Evolutionary conservation across 2,113 vertebrate genomes (phyloP).

Genomic region (Apeltes quadracus): DNA sequence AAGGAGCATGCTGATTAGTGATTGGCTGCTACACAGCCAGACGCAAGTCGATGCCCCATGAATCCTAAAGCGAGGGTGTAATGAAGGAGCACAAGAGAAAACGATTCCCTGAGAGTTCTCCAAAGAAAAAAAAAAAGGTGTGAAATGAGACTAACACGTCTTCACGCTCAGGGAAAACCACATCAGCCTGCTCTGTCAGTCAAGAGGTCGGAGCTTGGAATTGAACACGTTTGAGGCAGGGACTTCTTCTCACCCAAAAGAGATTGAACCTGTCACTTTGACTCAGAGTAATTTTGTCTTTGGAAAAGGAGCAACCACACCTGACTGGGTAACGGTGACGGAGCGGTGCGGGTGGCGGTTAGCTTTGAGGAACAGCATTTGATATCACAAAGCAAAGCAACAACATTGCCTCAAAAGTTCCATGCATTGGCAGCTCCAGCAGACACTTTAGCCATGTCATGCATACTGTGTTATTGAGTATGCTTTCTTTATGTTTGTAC

Average conservation of each 20-base stretch:
- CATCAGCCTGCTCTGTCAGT: neutral
- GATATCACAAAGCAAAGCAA: too few relatives aligned
- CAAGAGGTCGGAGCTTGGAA: constrained; percentile 8
- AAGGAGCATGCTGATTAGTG: constrained; percentile 18
- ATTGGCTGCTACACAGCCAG: constrained; percentile 1
- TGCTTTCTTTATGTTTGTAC: neutral
- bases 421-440: neutral
- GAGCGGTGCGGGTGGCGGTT: neutral
- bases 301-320: neutral
- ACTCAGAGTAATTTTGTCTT: constrained; percentile 22
- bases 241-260: constrained; percentile 12
- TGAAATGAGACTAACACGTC: constrained; percentile 20
- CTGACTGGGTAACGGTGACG: neutral
- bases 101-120: neutral
- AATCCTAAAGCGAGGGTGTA: constrained; percentile 20
- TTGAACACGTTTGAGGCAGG: constrained; percentile 13
- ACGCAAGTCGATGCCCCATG: neutral
- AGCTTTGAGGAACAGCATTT: neutral
- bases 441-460: neutral
- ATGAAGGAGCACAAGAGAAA: constrained; percentile 6
- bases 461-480: neutral
- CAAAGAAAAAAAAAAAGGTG: neutral
- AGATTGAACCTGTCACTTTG: constrained; percentile 30
- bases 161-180: constrained; percentile 3
- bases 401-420: neutral